These are phyloP conservation scores for Salarias fasciatus DNA, from an alignment of 2,797 vertebrate genomes.

Conservation along the genomic window DNA sequence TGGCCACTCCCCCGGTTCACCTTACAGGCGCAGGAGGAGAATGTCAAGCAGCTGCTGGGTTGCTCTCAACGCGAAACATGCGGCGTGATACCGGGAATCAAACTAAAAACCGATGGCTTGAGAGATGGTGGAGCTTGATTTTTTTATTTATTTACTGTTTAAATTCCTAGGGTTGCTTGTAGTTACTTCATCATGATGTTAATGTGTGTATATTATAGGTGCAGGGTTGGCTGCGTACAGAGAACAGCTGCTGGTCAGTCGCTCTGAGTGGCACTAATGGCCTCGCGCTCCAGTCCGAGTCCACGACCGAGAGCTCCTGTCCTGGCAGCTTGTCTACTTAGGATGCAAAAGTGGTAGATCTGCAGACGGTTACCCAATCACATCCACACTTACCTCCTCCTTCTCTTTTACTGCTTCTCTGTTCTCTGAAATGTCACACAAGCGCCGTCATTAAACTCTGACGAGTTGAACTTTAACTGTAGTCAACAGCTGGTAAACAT, in stretches of 20 bases:
- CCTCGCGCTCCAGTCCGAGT: slow-evolving; percentile 4
- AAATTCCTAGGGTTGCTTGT: too few species aligned
- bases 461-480: slow-evolving; percentile 20
- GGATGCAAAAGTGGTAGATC: slow-evolving; percentile 4
- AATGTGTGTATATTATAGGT: not conserved
- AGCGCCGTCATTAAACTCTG: slow-evolving; percentile 15
- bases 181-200: too few species aligned
- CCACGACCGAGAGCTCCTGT: not conserved
- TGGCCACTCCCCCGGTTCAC: slow-evolving; percentile 15
- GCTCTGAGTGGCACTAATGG: slow-evolving; percentile 10
- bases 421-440: slow-evolving; percentile 16
- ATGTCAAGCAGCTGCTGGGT: slow-evolving; percentile 11
- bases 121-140: too few species aligned
- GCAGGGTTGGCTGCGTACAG: slow-evolving; percentile 14
- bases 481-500: slow-evolving; percentile 11
- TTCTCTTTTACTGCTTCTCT: slow-evolving; percentile 11
- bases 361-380: not conserved
- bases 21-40: slow-evolving; percentile 7
- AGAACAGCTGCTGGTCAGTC: slow-evolving; percentile 20
- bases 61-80: not conserved
- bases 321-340: slow-evolving; percentile 11
- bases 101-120: too few species aligned
- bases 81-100: not conserved
- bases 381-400: not conserved
- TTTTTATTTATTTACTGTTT: too few species aligned